phyloP scores from a whole-genome alignment of 2,797 vertebrate species.

The Ficedula albicollis region DNA sequence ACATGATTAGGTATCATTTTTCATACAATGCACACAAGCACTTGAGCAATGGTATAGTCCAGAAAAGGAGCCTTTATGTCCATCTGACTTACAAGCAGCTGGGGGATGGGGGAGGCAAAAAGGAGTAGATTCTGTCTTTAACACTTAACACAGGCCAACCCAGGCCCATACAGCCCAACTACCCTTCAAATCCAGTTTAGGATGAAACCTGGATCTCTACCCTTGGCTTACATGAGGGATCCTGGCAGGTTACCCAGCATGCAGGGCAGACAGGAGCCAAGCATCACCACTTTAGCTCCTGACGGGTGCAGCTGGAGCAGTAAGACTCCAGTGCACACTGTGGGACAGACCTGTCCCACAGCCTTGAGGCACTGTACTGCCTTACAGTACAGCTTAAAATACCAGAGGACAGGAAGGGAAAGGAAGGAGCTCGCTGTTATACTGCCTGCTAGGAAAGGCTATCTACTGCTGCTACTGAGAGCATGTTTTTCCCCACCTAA shows the following conservation, averaged over 20 bases:
- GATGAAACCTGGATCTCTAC: not conserved
- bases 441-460: not conserved
- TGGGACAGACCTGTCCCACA: not conserved
- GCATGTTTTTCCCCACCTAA: not conserved
- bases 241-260: not conserved
- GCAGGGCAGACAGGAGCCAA: not conserved
- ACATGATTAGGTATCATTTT: not conserved
- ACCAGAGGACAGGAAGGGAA: too few species aligned
- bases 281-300: not conserved
- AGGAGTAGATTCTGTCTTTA: not conserved
- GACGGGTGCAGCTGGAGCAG: not conserved
- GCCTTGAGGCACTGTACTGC: not conserved
- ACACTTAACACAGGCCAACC: not conserved
- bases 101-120: not conserved
- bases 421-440: not conserved
- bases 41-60: not conserved
- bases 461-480: not conserved
- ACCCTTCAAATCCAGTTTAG: not conserved
- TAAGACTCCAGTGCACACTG: accelerated
- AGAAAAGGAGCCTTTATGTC: not conserved
- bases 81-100: not conserved
- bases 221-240: not conserved
- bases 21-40: not conserved
- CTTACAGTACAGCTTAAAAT: not conserved
- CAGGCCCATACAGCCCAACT: not conserved